These are phyloP conservation scores for Alaudala cheleensis DNA, from an alignment of 2,113 vertebrate genomes.

Conservation along the genomic window DNA sequence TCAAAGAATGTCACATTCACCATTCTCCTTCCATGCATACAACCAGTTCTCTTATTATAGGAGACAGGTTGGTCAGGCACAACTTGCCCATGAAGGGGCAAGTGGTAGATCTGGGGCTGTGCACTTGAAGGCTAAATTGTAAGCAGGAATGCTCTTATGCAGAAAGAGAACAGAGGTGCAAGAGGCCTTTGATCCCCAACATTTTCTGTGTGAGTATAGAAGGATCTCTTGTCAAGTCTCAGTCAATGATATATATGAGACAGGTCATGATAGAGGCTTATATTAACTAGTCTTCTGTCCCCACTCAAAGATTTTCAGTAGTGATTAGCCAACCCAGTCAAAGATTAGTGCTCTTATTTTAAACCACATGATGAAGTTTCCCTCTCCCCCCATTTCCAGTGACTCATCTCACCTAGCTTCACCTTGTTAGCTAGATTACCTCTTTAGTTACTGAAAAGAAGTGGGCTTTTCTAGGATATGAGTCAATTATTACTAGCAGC, in stretches of 20 bases:
- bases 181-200: background rate
- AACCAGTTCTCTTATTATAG: background rate
- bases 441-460: background rate
- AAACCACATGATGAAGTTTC: background rate
- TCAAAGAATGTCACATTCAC: background rate
- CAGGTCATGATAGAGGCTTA: background rate
- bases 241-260: accelerated
- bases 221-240: background rate
- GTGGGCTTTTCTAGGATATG: background rate
- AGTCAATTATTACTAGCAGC: background rate
- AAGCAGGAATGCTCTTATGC: background rate
- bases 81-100: background rate
- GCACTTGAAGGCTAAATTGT: background rate
- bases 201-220: background rate
- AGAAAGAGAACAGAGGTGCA: background rate
- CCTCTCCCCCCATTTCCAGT: background rate
- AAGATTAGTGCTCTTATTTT: background rate
- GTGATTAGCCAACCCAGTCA: background rate
- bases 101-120: background rate
- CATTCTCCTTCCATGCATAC: background rate
- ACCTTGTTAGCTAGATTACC: background rate
- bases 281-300: background rate
- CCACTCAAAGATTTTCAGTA: background rate
- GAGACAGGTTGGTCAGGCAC: background rate
- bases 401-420: background rate